phyloP scores from a whole-genome alignment of 2,888 invertebrate species.

The Hirtodrosophila confusa region DNA sequence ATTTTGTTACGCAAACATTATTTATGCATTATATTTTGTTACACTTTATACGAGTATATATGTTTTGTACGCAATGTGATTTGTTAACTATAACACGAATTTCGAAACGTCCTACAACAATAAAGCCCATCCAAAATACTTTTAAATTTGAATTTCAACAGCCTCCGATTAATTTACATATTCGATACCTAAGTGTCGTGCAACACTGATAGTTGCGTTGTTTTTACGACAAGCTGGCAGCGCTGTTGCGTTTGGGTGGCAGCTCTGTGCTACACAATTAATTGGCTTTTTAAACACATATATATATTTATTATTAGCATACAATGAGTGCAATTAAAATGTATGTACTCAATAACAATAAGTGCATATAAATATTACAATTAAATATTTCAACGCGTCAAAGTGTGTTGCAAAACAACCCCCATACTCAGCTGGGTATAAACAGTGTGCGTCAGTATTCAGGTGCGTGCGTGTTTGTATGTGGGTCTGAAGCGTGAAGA shows the following conservation, averaged over 20 bases:
- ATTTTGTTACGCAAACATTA: conserved; percentile 63
- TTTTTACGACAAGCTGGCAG: conserved; percentile 28
- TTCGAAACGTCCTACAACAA: conserved; percentile 79
- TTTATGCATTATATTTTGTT: conserved; percentile 55
- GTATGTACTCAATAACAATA: conserved; percentile 1
- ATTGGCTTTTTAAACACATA: conserved; percentile 21
- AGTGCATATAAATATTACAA: conserved; percentile 4
- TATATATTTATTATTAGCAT: neutral
- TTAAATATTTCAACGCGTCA: conserved; percentile 1
- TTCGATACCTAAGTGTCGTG: neutral
- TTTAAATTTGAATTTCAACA: conserved; percentile 14
- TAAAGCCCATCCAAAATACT: conserved; percentile 72
- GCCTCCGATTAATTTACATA: conserved; percentile 3
- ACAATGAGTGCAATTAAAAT: conserved; percentile 8
- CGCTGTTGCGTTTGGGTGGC: conserved; percentile 15
- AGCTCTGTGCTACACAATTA: conserved; percentile 16
- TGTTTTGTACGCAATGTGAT: conserved; percentile 75
- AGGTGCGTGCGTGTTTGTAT: conserved; percentile 5
- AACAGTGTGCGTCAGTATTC: conserved; percentile 16
- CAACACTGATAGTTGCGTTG: conserved; percentile 5
- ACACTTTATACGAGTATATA: conserved; percentile 44
- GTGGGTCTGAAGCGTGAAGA: conserved; percentile 39
- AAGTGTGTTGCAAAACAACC: conserved; percentile 55
- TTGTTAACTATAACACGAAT: conserved; percentile 69
- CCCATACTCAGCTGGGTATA: conserved; percentile 48